phyloP scores from a whole-genome alignment of 92 coral and sea anemone species.

The Porites evermanni region DNA sequence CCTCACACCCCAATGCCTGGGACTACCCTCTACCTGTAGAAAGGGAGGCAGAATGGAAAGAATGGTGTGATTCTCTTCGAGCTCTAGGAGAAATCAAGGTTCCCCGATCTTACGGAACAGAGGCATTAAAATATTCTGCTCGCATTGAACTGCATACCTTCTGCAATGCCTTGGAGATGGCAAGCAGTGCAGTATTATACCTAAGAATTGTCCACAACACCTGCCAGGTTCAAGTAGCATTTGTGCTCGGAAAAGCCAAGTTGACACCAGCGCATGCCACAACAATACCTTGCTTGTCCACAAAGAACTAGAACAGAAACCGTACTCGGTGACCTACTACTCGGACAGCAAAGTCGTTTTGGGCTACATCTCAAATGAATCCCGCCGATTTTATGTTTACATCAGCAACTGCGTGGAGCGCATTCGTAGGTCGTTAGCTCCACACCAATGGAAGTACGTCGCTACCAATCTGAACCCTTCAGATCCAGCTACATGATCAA shows the following conservation, averaged over 20 bases:
- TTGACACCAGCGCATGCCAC: slow-evolving; percentile 47
- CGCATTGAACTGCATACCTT: slow-evolving; percentile 11
- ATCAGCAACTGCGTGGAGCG: slow-evolving; percentile 63
- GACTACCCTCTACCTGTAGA: slow-evolving; percentile 51
- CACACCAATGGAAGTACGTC: slow-evolving; percentile 59
- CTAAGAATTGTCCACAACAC: slow-evolving; percentile 32
- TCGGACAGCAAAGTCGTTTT: too few relatives aligned
- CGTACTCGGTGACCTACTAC: slow-evolving; percentile 16
- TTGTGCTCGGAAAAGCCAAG: slow-evolving; percentile 64
- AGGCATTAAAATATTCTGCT: background rate
- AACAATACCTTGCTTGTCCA: slow-evolving; percentile 50
- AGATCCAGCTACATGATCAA: slow-evolving; percentile 61
- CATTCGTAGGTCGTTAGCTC: slow-evolving; percentile 50
- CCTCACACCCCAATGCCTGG: slow-evolving; percentile 44
- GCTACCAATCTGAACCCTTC: slow-evolving; percentile 64
- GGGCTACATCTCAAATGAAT: too few relatives aligned
- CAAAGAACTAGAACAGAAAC: slow-evolving; percentile 38
- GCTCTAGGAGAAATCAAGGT: slow-evolving; percentile 40
- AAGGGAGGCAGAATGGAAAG: slow-evolving; percentile 55
- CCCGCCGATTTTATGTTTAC: slow-evolving; percentile 2
- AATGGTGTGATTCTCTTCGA: slow-evolving; percentile 44
- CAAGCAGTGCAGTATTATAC: slow-evolving; percentile 53
- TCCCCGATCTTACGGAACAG: slow-evolving; percentile 38
- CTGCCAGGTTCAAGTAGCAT: slow-evolving; percentile 53
- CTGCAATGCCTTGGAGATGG: slow-evolving; percentile 43